Evolutionary conservation across 2,113 vertebrate species (phyloP), one percentile per base, ranked within the genome.

Genomic region (Ictalurus furcatus): DNA sequence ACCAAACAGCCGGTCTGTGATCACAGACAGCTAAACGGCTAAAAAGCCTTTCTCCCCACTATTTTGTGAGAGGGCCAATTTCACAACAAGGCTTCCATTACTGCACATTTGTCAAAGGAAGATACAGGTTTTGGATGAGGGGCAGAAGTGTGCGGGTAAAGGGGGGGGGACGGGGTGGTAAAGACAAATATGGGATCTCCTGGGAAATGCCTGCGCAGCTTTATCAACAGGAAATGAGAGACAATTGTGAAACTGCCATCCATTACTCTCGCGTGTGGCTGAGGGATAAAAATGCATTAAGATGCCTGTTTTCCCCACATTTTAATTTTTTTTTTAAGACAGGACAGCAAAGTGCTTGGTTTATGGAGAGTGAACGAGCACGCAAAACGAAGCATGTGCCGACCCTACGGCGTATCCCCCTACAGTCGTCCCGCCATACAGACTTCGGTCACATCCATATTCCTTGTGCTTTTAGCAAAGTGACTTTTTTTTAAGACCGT

Each of bases 21-120:
- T 91, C 92, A 91, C 92, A 93, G 91, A 88, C 86, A 92, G 87
- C 91, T 92, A 90, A 93, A 85, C 92, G 90, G 90, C 94, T 94
- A 93, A 96, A 85, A 94, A 94, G 94, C 92, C 91, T 90, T 82
- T 59, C 54, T 93, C 92, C 76, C 90, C 92, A 58, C 93, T 94
- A 94, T 94, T 94, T 94, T 74, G 91, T 91, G 93, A 94, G 92
- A 94, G 94, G 91, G 91, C 91, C 93, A 93, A 93, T 94, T 94
- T 94, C 91, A 92, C 90, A 94, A 94, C 93, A 93, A 93, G 90
- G 91, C 87, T 85, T 89, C 92, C 92, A 94, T 95, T 94, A 95
- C 89, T 87, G 91, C 92, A 90, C 90, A 91, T 93, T 94, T 94
- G 91, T 93, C 91, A 90, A 89, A 87, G 61, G 92, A 90, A 91